Conservation (phyloP, 2,113 vertebrate genomes). For the Melospiza melodia region DNA sequence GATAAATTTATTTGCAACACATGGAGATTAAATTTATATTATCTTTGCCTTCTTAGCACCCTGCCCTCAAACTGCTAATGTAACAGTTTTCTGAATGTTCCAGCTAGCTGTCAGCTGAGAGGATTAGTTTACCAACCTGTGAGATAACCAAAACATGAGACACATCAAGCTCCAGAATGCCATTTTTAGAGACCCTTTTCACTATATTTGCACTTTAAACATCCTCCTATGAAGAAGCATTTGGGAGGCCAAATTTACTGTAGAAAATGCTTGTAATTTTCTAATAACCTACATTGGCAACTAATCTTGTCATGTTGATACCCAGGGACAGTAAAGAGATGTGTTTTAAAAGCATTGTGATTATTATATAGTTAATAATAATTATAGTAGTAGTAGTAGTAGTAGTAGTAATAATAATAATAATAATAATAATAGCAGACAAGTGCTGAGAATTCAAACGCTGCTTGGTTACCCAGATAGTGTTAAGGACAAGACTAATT, state of each 20-base stretch:
- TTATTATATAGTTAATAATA: background rate
- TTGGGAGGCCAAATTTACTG: constrained; percentile 8
- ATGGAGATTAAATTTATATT: constrained; percentile 12
- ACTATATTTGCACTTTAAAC: constrained; percentile 15
- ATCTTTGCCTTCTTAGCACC: constrained; percentile 20
- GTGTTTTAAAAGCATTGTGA: constrained; percentile 39
- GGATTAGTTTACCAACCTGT: background rate
- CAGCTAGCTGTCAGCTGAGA: background rate
- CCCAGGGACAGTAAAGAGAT: background rate
- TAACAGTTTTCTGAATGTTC: constrained; percentile 32
- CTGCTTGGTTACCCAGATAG: background rate
- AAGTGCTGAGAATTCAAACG: background rate
- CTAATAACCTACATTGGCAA: background rate
- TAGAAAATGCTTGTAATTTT: constrained; percentile 22
- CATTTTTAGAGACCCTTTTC: constrained; percentile 25
- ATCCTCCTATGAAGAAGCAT: constrained; percentile 5
- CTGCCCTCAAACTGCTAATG: constrained; percentile 22
- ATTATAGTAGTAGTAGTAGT: no score
- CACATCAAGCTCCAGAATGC: background rate
- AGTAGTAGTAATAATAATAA: no score
- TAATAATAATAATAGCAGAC: background rate
- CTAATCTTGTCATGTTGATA: background rate
- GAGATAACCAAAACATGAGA: constrained; percentile 16
- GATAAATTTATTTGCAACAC: constrained; percentile 8
- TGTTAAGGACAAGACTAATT: constrained; percentile 8